Percentiles rank a stretch among this genome's conserved stretches.
These are phyloP conservation scores for Byasa hedistus DNA, from an alignment of 2,888 invertebrate species.

Conservation along the genomic window DNA sequence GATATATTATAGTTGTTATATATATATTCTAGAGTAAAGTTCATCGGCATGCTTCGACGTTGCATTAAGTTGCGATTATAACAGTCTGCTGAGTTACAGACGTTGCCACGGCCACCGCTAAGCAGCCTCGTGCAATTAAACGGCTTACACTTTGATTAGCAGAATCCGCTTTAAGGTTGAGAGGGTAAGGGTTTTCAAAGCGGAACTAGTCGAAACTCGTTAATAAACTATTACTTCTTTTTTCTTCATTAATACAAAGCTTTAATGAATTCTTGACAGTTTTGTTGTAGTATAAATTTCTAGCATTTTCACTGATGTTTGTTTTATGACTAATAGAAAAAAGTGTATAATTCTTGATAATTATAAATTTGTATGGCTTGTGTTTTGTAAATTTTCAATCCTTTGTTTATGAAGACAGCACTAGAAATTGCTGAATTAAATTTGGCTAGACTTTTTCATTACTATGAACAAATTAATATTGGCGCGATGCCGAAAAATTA, in stretches of 20 bases:
- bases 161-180: constrained; percentile 3
- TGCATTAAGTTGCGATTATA: constrained; percentile 6
- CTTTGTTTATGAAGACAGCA: not conserved
- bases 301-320: too few relatives aligned
- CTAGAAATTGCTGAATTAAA: constrained; percentile 10
- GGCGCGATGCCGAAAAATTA: constrained; percentile 8
- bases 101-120: constrained; percentile 14
- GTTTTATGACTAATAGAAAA: too few relatives aligned
- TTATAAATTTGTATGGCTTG: too few relatives aligned
- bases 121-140: constrained; percentile 10
- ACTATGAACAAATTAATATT: constrained; percentile 1
- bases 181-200: not conserved
- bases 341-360: too few relatives aligned
- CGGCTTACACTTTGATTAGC: constrained; percentile 13
- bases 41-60: not conserved
- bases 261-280: too few relatives aligned
- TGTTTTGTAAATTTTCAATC: too few relatives aligned
- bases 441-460: constrained; percentile 17
- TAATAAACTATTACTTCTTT: too few relatives aligned
- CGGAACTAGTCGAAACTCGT: not conserved
- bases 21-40: not conserved
- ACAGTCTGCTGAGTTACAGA: constrained; percentile 11
- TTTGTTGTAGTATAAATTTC: too few relatives aligned
- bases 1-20: not conserved
- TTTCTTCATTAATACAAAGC: too few relatives aligned